Evolutionary conservation across 2,797 vertebrate genomes (phyloP).

Genomic region (Labeo calbasu): DNA sequence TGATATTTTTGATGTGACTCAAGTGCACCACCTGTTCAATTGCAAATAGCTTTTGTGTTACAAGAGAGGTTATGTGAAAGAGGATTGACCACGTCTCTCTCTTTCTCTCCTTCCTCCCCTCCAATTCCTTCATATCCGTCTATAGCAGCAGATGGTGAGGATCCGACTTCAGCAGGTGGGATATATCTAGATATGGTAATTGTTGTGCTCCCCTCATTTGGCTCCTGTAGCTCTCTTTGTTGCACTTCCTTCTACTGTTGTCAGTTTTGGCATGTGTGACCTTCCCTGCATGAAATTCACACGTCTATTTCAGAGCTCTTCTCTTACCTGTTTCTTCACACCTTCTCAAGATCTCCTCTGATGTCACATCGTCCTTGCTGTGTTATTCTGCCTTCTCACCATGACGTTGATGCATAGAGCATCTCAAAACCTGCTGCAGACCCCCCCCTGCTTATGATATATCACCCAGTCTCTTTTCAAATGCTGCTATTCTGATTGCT

Average conservation of each 20-base stretch:
- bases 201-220: constrained; percentile 52
- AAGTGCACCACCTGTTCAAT: neutral
- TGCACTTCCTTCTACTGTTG: constrained; percentile 23
- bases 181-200: constrained; percentile 69
- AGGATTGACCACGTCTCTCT: constrained; percentile 17
- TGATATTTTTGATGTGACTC: neutral
- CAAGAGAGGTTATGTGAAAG: neutral
- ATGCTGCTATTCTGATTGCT: neutral
- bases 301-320: constrained; percentile 13
- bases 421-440: neutral
- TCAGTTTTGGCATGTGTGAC: constrained; percentile 34
- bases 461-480: neutral
- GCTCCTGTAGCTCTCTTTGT: constrained; percentile 26
- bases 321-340: constrained; percentile 20
- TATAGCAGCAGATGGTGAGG: constrained; percentile 82
- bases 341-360: constrained; percentile 7
- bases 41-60: constrained; percentile 1
- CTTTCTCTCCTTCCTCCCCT: constrained; percentile 39
- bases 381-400: constrained; percentile 29
- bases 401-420: neutral
- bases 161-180: constrained; percentile 83
- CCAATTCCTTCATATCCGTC: constrained; percentile 41
- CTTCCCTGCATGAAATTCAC: constrained; percentile 32
- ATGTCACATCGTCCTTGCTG: constrained; percentile 11
- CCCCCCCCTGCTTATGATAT: neutral